Evolutionary conservation across 2,797 vertebrate genomes (phyloP), one percentile per base, ranked within the genome.

Genomic region (Ambastaia sidthimunki): DNA sequence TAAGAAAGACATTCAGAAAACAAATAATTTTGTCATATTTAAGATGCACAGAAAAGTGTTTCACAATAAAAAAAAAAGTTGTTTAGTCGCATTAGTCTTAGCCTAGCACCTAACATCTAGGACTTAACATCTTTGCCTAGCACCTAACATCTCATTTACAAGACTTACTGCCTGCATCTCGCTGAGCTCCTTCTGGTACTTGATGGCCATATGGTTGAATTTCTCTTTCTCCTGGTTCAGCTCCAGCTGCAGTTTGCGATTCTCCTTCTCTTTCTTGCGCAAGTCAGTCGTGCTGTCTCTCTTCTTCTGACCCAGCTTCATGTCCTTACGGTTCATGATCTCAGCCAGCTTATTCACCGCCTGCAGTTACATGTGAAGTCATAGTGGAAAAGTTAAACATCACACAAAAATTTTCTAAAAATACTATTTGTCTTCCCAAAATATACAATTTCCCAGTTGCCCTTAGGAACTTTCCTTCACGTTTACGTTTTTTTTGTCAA

Each of bases 181-280:
- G 63, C 94, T 96, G 69, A 98, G 80, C 83, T 99, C 97, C 85
- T 96, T 98, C 88, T 99, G 97, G 89, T 97, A 94, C 88, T 99
- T 99, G 88, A 97, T 94, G 86, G 97, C 98, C 96, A 98, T 96
- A 85, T 97, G 95, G 92, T 96, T 99, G 85, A 96, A 99, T 92
- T 99, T 99, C 57, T 99, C 98, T 88, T 98, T 98, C 93, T 99
- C 98, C 91, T 97, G 97, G 91, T 97, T 99, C 37, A 99, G 96
- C 63, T 99, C 98, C 84, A 97, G 89, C 80, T 99, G 98, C 19
- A 99, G 93, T 87, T 99, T 99, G 87, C 97, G 92, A 89, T 99
- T 98, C 92, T 99, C 98, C 88, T 99, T 99, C 93, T 99, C 98
- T 84, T 99, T 99, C 92, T 97, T 99, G 85, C 97, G 95, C 89